phyloP scores from a whole-genome alignment of 2,113 vertebrate genomes.

The Cryptotis parvus region DNA sequence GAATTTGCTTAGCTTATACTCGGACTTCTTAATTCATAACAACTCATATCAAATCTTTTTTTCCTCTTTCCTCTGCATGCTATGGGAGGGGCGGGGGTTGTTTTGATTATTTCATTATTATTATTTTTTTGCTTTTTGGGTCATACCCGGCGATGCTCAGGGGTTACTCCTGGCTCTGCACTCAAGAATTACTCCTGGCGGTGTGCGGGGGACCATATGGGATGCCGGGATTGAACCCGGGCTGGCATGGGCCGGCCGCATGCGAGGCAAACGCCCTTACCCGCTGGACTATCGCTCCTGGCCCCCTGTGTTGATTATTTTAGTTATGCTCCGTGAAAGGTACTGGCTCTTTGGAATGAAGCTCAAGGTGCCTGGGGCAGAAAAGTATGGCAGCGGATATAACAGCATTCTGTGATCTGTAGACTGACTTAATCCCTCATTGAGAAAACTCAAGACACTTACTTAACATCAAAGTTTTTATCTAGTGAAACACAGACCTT shows the following conservation, averaged over 20 bases:
- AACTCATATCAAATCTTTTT: neutral
- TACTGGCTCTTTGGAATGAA: neutral
- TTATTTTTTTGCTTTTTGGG: too few relatives aligned
- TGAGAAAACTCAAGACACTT: neutral
- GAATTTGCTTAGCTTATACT: neutral
- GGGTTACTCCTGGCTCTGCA: too few relatives aligned
- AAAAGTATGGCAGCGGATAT: neutral
- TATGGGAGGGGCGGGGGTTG: too few relatives aligned
- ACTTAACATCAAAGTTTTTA: slow-evolving; percentile 9
- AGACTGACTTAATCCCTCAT: neutral
- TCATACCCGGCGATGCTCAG: too few relatives aligned
- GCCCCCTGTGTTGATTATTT: too few relatives aligned
- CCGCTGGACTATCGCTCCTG: too few relatives aligned
- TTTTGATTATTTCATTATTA: too few relatives aligned
- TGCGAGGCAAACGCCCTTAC: too few relatives aligned
- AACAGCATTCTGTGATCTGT: neutral
- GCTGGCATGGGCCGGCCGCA: too few relatives aligned
- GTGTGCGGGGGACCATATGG: too few relatives aligned
- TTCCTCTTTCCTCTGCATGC: neutral
- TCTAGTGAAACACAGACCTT: neutral
- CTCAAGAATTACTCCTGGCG: too few relatives aligned
- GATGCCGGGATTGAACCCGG: too few relatives aligned
- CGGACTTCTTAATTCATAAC: neutral
- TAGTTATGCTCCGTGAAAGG: slow-evolving; percentile 5
- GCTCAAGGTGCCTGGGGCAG: neutral